Evolutionary conservation across 2,113 vertebrate species (phyloP), one percentile per base, ranked within the genome.

Genomic region (Gallinago media): DNA sequence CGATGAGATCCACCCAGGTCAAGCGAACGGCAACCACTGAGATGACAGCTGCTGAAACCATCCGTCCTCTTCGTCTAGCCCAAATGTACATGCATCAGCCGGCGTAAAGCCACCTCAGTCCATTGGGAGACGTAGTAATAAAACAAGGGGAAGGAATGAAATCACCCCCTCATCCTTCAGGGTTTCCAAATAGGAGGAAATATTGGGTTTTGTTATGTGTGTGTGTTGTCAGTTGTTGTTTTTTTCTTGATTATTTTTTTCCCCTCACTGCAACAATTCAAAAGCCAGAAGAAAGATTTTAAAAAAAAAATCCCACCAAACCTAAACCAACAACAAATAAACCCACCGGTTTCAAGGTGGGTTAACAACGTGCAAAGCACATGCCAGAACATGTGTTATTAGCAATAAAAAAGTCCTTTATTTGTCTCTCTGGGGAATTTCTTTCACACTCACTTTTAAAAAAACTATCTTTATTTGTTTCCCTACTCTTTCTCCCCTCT

Each of bases 401-500:
- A 94, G 81, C 87, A 86, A 94, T 95, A 92, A 94, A 95, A 96
- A 92, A 67, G 54, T 58, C 73, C 76, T 96, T 97, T 92, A 94
- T 94, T 95, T 95, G 52, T 80, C 77, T 95, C 94, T 89, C 95
- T 89, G 88, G 96, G 92, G 96, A 91, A 95, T 95, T 95, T 96
- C 88, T 89, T 97, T 96, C 96, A 93, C 96, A 95, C 92, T 94
- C 93, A 82, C 84, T 92, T 93, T 91, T 8, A 10, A 63, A 81
- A 89, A 34, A 3, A 14, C 63, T 83, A 44, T 95, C 94, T 94
- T 92, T 94, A 96, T 97, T 97, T 96, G 84, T 96, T 97, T 96
- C 87, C 87, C 55, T 96, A 95, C 65, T 68, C 46, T 63, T 54
- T 56, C 54, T 52, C 34, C n/a, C 27, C 22, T 31, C 52, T 23